Evolutionary conservation across 2,888 invertebrate genomes (phyloP).

Genomic region (Dendrolimus houi): DNA sequence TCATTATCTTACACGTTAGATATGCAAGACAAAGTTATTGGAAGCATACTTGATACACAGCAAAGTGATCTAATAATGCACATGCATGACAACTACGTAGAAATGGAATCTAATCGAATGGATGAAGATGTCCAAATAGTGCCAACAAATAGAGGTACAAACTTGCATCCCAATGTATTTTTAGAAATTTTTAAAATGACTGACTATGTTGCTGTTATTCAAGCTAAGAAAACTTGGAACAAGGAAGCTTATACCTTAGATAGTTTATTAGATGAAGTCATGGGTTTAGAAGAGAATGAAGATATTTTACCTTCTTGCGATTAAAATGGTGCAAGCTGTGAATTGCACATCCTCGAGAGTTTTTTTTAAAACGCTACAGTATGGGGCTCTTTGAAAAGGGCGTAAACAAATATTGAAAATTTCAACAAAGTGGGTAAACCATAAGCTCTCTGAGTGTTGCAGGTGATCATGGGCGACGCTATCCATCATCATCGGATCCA

Average conservation of each 20-base stretch:
- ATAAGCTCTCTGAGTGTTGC: too few relatives aligned
- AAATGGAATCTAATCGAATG: slow-evolving; percentile 8
- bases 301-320: not conserved
- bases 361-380: too few relatives aligned
- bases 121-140: slow-evolving; percentile 9
- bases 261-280: slow-evolving; percentile 22
- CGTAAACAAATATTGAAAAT: too few relatives aligned
- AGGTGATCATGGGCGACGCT: too few relatives aligned
- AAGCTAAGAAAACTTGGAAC: slow-evolving; percentile 76
- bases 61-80: slow-evolving; percentile 72
- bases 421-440: too few relatives aligned
- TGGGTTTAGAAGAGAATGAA: slow-evolving; percentile 5
- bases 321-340: not conserved
- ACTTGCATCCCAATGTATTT: slow-evolving; percentile 23
- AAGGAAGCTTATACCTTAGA: slow-evolving; percentile 66
- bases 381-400: too few relatives aligned
- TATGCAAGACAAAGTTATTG: slow-evolving; percentile 51
- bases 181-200: slow-evolving; percentile 32
- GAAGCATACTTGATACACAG: slow-evolving; percentile 71
- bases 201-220: slow-evolving; percentile 71
- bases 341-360: too few relatives aligned
- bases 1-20: slow-evolving; percentile 4
- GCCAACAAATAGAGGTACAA: slow-evolving; percentile 7
- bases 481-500: too few relatives aligned
- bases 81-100: slow-evolving; percentile 54